Conservation (phyloP, 1,140 invertebrate species). For the Idris sp. region DNA sequence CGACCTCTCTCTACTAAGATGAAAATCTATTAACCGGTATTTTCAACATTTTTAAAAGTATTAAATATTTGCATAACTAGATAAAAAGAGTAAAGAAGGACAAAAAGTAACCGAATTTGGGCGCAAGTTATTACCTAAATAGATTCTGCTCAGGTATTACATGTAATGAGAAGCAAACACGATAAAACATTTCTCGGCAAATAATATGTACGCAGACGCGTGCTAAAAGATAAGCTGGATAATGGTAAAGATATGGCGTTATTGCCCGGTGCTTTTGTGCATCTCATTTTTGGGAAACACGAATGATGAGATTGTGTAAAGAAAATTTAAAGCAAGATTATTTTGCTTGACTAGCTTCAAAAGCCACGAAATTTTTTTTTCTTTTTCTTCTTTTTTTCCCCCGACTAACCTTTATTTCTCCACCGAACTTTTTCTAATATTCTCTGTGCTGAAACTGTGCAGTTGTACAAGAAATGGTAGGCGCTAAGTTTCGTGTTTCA, state of each 20-base stretch:
- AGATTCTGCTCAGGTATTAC: slow-evolving; percentile 15
- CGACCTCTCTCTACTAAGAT: too few relatives aligned
- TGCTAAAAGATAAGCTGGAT: slow-evolving; percentile 45
- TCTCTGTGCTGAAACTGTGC: too few relatives aligned
- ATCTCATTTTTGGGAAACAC: slow-evolving; percentile 45
- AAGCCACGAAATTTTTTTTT: slow-evolving; percentile 27
- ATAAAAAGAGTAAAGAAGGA: too few relatives aligned
- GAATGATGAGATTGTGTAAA: slow-evolving; percentile 46
- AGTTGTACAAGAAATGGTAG: slow-evolving; percentile 48
- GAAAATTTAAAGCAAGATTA: too few relatives aligned
- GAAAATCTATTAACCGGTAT: too few relatives aligned
- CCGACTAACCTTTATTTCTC: too few relatives aligned
- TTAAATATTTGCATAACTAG: too few relatives aligned
- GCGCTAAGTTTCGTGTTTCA: slow-evolving; percentile 63
- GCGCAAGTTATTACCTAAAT: slow-evolving; percentile 26
- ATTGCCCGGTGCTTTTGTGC: slow-evolving; percentile 27
- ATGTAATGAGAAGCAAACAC: slow-evolving; percentile 48
- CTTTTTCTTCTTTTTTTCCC: too few relatives aligned
- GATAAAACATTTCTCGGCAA: slow-evolving; percentile 41
- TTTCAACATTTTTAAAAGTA: too few relatives aligned
- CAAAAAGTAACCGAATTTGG: slow-evolving; percentile 2
- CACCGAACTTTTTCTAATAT: too few relatives aligned
- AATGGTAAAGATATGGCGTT: slow-evolving; percentile 46
- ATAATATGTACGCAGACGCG: slow-evolving; percentile 44
- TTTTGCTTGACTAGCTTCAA: too few relatives aligned